Percentiles rank a stretch among this genome's conserved stretches.
These are phyloP conservation scores for Drosophila barbarae DNA, from an alignment of 2,888 invertebrate genomes.

Conservation along the genomic window DNA sequence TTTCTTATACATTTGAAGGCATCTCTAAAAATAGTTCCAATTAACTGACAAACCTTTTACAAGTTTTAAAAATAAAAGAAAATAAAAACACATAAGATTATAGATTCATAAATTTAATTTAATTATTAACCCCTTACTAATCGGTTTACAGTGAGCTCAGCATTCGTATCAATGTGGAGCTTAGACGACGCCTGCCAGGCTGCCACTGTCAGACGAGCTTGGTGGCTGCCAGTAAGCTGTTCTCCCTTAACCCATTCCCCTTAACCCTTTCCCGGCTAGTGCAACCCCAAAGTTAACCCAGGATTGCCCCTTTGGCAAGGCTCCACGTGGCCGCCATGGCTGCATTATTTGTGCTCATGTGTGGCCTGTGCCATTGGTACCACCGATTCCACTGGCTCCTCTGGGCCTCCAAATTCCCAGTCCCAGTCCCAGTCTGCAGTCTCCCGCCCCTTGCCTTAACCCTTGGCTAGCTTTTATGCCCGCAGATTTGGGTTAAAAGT, in stretches of 20 bases:
- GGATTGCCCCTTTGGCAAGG: conserved; percentile 58
- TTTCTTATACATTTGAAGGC: not conserved
- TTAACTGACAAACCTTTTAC: not conserved
- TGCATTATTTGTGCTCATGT: conserved; percentile 69
- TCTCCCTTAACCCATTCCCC: conserved; percentile 1
- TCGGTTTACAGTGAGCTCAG: not conserved
- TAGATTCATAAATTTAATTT: too few species aligned
- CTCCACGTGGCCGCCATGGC: conserved; percentile 63
- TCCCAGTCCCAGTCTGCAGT: not conserved
- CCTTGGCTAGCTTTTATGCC: conserved; percentile 59
- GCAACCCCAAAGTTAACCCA: conserved; percentile 33
- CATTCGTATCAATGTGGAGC: conserved; percentile 34
- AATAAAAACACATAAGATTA: too few species aligned
- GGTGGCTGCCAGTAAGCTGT: conserved; percentile 37
- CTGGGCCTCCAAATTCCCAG: conserved; percentile 26
- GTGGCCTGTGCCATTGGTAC: conserved; percentile 44
- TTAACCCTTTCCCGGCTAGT: not conserved
- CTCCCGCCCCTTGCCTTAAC: conserved; percentile 9
- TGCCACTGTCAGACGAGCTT: conserved; percentile 59
- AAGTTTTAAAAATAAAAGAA: too few species aligned
- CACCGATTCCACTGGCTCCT: conserved; percentile 16
- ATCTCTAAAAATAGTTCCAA: not conserved
- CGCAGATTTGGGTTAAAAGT: conserved; percentile 74
- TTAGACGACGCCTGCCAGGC: conserved; percentile 65
- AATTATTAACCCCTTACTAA: too few species aligned